Percentiles rank a stretch among this genome's conserved stretches.
phyloP scores from a whole-genome alignment of 1,140 invertebrate genomes.

The Aphelenchoides fujianensis region DNA sequence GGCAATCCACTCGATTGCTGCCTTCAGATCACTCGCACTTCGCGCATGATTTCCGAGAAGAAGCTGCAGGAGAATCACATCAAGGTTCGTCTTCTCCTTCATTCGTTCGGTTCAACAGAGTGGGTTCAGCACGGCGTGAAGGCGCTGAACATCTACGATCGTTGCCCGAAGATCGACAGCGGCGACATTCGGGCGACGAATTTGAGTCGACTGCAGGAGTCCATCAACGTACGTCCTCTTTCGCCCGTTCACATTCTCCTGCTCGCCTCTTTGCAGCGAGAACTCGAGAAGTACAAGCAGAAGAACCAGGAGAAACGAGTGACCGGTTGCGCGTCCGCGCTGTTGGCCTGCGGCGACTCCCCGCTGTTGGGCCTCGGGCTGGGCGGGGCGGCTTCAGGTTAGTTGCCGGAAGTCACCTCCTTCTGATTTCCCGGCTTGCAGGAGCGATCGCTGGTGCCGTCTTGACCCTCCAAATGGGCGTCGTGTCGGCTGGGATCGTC shows the following conservation, averaged over 20 bases:
- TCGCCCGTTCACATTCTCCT: neutral
- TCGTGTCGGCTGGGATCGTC: slow-evolving; percentile 48
- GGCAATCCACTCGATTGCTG: no score
- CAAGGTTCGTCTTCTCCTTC: no score
- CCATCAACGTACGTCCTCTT: slow-evolving; percentile 54
- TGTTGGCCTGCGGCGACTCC: slow-evolving; percentile 59
- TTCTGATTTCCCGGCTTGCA: slow-evolving; percentile 17
- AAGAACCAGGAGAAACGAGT: slow-evolving; percentile 60
- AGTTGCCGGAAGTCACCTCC: neutral
- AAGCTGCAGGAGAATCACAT: slow-evolving; percentile 58
- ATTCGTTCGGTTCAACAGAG: no score
- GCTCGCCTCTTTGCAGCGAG: slow-evolving; percentile 49
- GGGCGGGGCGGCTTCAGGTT: slow-evolving; percentile 53
- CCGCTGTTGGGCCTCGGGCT: slow-evolving; percentile 58
- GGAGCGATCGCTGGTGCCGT: slow-evolving; percentile 44
- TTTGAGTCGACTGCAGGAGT: slow-evolving; percentile 57
- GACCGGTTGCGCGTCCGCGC: slow-evolving; percentile 61
- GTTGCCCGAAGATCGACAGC: slow-evolving; percentile 57
- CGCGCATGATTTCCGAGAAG: slow-evolving; percentile 61
- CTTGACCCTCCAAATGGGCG: slow-evolving; percentile 47
- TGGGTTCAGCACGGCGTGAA: slow-evolving; percentile 61
- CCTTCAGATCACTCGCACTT: slow-evolving; percentile 40
- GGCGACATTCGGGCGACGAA: slow-evolving; percentile 46
- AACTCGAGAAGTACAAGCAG: slow-evolving; percentile 59
- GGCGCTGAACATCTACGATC: slow-evolving; percentile 58